phyloP scores from a whole-genome alignment of 1,140 invertebrate genomes.

The Ips typographus region DNA sequence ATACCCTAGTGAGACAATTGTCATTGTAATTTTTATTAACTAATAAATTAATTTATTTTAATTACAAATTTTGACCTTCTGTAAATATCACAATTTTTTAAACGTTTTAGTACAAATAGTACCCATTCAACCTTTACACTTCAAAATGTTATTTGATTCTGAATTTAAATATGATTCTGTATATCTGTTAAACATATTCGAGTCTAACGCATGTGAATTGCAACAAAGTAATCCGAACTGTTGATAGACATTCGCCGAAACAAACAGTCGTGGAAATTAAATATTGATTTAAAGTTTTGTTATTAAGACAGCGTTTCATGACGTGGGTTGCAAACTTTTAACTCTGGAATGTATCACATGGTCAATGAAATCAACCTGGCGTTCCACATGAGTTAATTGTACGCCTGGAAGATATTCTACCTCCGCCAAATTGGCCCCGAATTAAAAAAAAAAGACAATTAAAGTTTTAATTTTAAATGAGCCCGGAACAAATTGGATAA shows the following conservation, averaged over 20 bases:
- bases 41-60: too few species aligned
- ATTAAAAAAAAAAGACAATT: not conserved
- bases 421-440: too few species aligned
- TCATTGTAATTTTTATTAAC: too few species aligned
- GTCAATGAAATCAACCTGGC: conserved; percentile 4
- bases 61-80: too few species aligned
- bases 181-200: too few species aligned
- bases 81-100: too few species aligned
- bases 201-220: too few species aligned
- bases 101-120: too few species aligned
- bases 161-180: too few species aligned
- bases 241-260: conserved; percentile 16
- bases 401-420: not conserved
- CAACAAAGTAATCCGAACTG: not conserved
- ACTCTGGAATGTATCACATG: not conserved
- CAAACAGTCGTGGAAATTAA: conserved; percentile 14
- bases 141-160: too few species aligned
- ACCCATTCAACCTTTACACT: too few species aligned
- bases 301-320: conserved; percentile 3
- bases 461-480: conserved; percentile 6
- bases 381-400: conserved; percentile 8
- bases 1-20: too few species aligned
- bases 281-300: conserved; percentile 19
- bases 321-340: conserved; percentile 8
- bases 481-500: conserved; percentile 17